Conservation (phyloP, 2,797 vertebrate species). For the Channa striata region DNA sequence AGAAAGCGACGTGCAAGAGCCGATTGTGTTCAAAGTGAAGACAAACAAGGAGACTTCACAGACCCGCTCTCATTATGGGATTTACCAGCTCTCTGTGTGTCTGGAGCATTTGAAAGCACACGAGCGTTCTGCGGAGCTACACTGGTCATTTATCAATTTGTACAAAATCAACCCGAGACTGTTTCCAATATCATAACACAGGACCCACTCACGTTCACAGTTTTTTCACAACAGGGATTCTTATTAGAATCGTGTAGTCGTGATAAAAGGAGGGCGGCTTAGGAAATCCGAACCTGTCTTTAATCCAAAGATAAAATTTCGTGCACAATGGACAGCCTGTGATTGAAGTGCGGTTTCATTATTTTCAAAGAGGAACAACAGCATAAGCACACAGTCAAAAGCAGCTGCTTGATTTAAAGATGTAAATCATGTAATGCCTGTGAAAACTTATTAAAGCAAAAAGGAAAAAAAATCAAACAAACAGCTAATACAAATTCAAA, state of each 20-base stretch:
- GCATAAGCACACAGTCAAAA: slow-evolving; percentile 80
- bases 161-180: slow-evolving; percentile 52
- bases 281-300: slow-evolving; percentile 81
- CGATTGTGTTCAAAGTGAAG: slow-evolving; percentile 36
- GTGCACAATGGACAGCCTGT: slow-evolving; percentile 76
- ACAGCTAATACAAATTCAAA: slow-evolving; percentile 59
- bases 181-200: slow-evolving; percentile 66
- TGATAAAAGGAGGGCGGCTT: slow-evolving; percentile 74
- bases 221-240: slow-evolving; percentile 47
- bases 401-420: slow-evolving; percentile 79
- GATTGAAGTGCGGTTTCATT: slow-evolving; percentile 81
- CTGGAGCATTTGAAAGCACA: slow-evolving; percentile 18
- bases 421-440: slow-evolving; percentile 71
- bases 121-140: slow-evolving; percentile 23
- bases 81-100: slow-evolving; percentile 22
- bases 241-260: slow-evolving; percentile 79
- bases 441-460: slow-evolving; percentile 59
- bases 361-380: slow-evolving; percentile 80
- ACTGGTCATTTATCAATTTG: slow-evolving; percentile 38
- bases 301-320: slow-evolving; percentile 79
- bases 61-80: slow-evolving; percentile 23
- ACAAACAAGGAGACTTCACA: slow-evolving; percentile 33
- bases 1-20: slow-evolving; percentile 15
- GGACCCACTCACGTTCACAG: slow-evolving; percentile 59
- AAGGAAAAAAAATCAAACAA: slow-evolving; percentile 67